phyloP scores from a whole-genome alignment of 1,140 invertebrate genomes.

The Drosophila lini region DNA sequence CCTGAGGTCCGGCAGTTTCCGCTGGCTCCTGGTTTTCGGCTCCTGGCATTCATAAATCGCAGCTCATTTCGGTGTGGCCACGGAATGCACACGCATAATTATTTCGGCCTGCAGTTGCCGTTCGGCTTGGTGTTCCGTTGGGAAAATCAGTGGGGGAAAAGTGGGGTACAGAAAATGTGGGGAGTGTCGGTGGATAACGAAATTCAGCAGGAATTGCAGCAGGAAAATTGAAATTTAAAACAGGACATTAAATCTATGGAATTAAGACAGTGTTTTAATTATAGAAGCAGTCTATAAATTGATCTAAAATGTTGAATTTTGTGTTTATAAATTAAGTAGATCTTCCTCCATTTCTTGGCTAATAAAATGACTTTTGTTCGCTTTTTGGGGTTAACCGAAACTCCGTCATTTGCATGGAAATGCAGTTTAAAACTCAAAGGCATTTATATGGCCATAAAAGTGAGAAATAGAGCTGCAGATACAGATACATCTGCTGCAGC shows the following conservation, averaged over 20 bases:
- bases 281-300: too few relatives aligned
- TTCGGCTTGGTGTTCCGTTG: background rate
- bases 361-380: conserved; percentile 4
- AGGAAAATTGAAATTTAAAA: conserved; percentile 4
- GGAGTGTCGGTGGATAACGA: background rate
- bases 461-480: conserved; percentile 29
- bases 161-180: conserved; percentile 1
- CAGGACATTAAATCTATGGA: background rate
- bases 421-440: conserved; percentile 41
- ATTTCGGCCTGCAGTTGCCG: conserved; percentile 74
- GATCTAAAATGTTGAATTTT: too few relatives aligned
- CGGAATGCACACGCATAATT: conserved; percentile 82
- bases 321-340: background rate
- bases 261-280: background rate
- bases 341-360: background rate
- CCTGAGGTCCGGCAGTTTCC: conserved; percentile 24
- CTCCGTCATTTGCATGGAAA: conserved; percentile 68
- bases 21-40: conserved; percentile 9
- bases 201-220: background rate
- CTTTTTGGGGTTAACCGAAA: conserved; percentile 61
- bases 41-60: conserved; percentile 78
- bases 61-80: conserved; percentile 81
- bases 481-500: conserved; percentile 25
- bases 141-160: conserved; percentile 17
- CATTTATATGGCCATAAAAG: conserved; percentile 54